Evolutionary conservation across 2,888 invertebrate species (phyloP).

Genomic region (Phengaris alcon): DNA sequence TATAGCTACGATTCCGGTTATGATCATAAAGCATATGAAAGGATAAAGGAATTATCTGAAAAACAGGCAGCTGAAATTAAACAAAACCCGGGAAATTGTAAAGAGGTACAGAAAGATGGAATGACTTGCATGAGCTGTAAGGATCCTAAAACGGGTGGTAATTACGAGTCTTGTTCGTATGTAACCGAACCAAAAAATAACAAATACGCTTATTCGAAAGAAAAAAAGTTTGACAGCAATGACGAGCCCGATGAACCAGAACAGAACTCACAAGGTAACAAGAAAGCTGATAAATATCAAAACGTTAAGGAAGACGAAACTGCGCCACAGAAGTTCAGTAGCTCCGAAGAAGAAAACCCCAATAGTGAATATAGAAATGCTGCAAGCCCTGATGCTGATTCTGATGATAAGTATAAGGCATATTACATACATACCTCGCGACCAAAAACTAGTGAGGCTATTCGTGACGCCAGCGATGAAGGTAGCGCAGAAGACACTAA

Average conservation of each 20-base stretch:
- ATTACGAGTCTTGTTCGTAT: conserved; percentile 89
- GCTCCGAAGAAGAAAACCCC: conserved; percentile 50
- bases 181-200: conserved; percentile 86
- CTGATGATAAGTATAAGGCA: conserved; percentile 62
- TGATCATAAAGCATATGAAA: conserved; percentile 75
- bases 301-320: conserved; percentile 51
- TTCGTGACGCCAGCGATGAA: conserved; percentile 54
- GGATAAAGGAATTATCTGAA: conserved; percentile 81
- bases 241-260: conserved; percentile 76
- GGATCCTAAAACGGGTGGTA: conserved; percentile 85
- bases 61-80: conserved; percentile 81
- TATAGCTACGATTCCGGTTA: conserved; percentile 75
- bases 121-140: conserved; percentile 87
- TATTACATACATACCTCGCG: conserved; percentile 64
- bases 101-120: conserved; percentile 81
- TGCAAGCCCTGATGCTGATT: conserved; percentile 51
- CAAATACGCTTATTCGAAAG: conserved; percentile 83
- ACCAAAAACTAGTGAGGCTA: conserved; percentile 62
- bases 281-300: conserved; percentile 59
- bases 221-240: conserved; percentile 81
- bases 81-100: conserved; percentile 82
- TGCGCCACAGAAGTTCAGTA: conserved; percentile 51
- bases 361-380: conserved; percentile 52
- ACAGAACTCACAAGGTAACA: conserved; percentile 59
- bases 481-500: conserved; percentile 63